Percentiles rank a stretch among this genome's conserved stretches.
Conservation (phyloP, 2,113 vertebrate genomes). For the Chamaea fasciata region DNA sequence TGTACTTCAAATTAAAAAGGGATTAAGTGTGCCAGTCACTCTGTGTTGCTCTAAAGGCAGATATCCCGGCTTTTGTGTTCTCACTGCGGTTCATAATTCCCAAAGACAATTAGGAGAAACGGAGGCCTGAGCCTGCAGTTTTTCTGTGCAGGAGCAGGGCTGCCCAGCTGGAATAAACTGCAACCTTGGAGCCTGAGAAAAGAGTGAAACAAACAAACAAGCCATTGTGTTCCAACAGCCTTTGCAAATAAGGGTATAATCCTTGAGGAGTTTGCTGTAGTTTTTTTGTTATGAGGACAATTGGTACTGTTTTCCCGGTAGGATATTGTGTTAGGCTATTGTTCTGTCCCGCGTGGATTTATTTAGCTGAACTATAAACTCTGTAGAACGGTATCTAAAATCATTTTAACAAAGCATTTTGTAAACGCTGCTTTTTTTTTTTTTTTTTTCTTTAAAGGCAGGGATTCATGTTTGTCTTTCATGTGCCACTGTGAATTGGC, state of each 20-base stretch:
- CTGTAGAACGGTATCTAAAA: neutral
- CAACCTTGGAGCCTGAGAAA: neutral
- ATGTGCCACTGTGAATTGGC: neutral
- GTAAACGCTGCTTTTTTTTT: neutral
- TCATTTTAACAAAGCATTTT: neutral
- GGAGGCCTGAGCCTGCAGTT: conserved; percentile 8
- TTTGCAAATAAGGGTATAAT: neutral
- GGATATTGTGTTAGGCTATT: conserved; percentile 1
- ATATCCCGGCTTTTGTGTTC: neutral
- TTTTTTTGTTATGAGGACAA: neutral
- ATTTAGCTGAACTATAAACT: neutral
- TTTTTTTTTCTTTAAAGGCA: neutral
- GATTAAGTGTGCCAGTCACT: neutral
- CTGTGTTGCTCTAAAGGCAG: neutral
- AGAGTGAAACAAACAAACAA: neutral
- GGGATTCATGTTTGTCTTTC: neutral
- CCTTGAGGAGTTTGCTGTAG: neutral
- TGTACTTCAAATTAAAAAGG: neutral
- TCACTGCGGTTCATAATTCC: neutral
- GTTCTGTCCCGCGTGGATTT: neutral
- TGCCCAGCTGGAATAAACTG: neutral
- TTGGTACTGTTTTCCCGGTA: neutral
- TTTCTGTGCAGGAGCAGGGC: neutral
- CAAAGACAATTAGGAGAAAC: neutral
- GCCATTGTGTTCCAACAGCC: neutral